Percentiles rank a stretch among this genome's conserved stretches.
Conservation (phyloP, 2,888 invertebrate genomes). For the Cheilosia grossa region DNA sequence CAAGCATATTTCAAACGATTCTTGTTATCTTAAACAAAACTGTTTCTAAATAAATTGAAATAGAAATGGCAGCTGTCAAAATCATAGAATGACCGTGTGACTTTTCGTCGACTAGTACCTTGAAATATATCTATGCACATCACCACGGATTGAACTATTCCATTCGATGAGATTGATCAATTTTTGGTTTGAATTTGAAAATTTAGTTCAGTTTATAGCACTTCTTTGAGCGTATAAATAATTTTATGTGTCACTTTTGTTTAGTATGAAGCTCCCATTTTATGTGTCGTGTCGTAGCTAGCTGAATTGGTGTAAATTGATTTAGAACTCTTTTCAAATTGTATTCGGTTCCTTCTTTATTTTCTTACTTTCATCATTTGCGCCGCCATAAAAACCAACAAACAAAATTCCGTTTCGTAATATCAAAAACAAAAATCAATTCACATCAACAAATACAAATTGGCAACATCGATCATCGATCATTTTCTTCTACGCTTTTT, state of each 20-base stretch:
- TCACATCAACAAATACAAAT: constrained; percentile 16
- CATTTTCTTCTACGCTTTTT: constrained; percentile 60
- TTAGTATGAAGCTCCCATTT: neutral
- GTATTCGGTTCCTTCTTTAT: constrained; percentile 60
- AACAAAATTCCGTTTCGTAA: constrained; percentile 58
- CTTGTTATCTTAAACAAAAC: too few relatives aligned
- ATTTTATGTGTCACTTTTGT: constrained; percentile 7
- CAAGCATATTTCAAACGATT: too few relatives aligned
- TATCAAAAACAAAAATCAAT: constrained; percentile 34
- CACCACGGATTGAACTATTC: neutral
- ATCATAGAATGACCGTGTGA: too few relatives aligned
- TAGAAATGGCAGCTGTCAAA: too few relatives aligned
- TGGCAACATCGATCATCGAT: constrained; percentile 46
- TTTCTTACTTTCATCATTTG: constrained; percentile 65
- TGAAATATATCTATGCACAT: neutral
- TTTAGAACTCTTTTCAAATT: constrained; percentile 52
- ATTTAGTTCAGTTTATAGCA: neutral
- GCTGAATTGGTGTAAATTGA: constrained; percentile 60
- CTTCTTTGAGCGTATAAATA: neutral
- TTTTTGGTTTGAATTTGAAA: neutral
- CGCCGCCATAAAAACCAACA: constrained; percentile 45
- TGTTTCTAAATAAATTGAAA: too few relatives aligned
- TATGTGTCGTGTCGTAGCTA: constrained; percentile 57
- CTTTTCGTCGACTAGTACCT: neutral
- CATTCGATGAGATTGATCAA: neutral